Evolutionary conservation across 1,140 invertebrate genomes (phyloP).

Genomic region (Cecropterus lyciades): DNA sequence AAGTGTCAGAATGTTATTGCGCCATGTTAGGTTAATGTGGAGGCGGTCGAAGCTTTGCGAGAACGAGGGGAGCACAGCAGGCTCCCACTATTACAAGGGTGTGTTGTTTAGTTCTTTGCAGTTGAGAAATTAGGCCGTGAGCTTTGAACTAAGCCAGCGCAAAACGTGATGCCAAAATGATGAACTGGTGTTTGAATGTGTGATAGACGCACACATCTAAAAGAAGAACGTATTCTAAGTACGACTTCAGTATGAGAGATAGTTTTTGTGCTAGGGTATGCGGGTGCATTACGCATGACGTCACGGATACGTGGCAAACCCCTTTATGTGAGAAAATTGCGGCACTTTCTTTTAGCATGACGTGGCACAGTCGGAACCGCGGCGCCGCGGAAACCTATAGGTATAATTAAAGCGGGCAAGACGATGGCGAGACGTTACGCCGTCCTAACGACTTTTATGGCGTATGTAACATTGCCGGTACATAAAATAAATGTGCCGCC

Average conservation of each 20-base stretch:
- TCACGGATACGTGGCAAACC: conserved; percentile 27
- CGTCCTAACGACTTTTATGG: conserved; percentile 83
- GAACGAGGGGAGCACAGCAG: conserved; percentile 42
- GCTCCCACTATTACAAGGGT: conserved; percentile 27
- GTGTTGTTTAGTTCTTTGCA: conserved; percentile 26
- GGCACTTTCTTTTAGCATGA: conserved; percentile 33
- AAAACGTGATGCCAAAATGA: too few relatives aligned
- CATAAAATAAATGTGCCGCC: conserved; percentile 83
- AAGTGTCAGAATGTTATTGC: conserved; percentile 72
- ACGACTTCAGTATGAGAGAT: conserved; percentile 1
- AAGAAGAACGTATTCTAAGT: not conserved
- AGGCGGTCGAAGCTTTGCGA: conserved; percentile 46
- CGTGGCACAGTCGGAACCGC: conserved; percentile 60
- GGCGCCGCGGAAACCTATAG: conserved; percentile 60
- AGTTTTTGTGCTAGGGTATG: conserved; percentile 18
- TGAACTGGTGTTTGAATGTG: not conserved
- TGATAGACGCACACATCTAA: not conserved
- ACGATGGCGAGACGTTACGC: conserved; percentile 80
- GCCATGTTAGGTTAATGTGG: conserved; percentile 68
- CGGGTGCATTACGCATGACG: conserved; percentile 31
- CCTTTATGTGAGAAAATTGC: conserved; percentile 32
- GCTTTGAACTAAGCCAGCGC: too few relatives aligned
- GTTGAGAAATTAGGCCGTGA: conserved; percentile 15
- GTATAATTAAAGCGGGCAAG: conserved; percentile 80
- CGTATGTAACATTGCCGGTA: conserved; percentile 82